Evolutionary conservation across 2,888 invertebrate genomes (phyloP).

Genomic region (Cylloceria caligata): DNA sequence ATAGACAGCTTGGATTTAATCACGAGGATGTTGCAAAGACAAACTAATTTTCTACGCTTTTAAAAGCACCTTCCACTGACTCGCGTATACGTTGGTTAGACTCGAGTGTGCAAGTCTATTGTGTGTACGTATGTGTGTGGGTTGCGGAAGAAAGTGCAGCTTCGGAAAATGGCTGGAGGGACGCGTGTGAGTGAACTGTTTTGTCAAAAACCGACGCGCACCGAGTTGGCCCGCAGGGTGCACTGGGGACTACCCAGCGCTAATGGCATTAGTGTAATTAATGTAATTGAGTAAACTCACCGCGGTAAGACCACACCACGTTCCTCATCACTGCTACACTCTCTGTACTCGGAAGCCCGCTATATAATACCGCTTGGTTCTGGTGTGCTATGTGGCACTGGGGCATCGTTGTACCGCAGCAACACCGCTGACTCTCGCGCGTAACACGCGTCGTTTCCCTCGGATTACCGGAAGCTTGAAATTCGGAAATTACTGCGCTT

Average conservation of each 20-base stretch:
- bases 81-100: not conserved
- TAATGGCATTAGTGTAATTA: conserved; percentile 82
- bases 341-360: conserved; percentile 29
- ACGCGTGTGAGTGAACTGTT: not conserved
- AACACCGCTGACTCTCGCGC: conserved; percentile 37
- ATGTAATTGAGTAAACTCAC: conserved; percentile 79
- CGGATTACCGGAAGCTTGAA: conserved; percentile 63
- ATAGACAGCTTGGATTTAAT: not conserved
- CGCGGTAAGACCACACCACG: conserved; percentile 68
- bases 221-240: conserved; percentile 39
- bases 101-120: too few relatives aligned
- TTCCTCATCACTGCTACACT: conserved; percentile 45
- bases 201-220: conserved; percentile 51
- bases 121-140: not conserved
- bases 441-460: conserved; percentile 65
- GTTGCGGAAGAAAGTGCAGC: not conserved
- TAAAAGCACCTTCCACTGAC: not conserved
- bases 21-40: not conserved
- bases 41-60: conserved; percentile 49
- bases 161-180: not conserved
- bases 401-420: conserved; percentile 32
- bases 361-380: conserved; percentile 26
- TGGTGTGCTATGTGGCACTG: not conserved
- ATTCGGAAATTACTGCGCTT: conserved; percentile 57
- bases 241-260: conserved; percentile 66